Evolutionary conservation across 1,140 invertebrate genomes (phyloP).

Genomic region (Oncopeltus fasciatus): DNA sequence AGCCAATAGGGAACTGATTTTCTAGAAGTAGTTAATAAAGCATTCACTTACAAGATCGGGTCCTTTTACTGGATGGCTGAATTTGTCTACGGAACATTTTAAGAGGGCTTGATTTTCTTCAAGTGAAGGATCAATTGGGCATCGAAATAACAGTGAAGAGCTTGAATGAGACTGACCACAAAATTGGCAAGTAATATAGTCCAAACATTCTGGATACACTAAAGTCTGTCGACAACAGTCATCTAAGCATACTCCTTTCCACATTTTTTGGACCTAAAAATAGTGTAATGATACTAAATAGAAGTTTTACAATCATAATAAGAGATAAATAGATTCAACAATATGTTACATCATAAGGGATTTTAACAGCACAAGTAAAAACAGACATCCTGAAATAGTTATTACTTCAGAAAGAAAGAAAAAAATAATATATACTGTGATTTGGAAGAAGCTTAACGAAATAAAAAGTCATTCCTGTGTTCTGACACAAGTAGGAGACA

Average conservation of each 20-base stretch:
- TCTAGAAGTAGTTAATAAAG: neutral
- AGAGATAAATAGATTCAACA: too few relatives aligned
- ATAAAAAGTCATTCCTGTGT: too few relatives aligned
- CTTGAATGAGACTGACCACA: conserved; percentile 22
- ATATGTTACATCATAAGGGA: too few relatives aligned
- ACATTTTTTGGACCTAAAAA: conserved; percentile 15
- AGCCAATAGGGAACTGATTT: too few relatives aligned
- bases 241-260: conserved; percentile 19
- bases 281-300: too few relatives aligned
- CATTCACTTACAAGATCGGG: conserved; percentile 21
- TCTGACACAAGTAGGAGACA: neutral
- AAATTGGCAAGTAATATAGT: conserved; percentile 17
- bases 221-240: conserved; percentile 19
- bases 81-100: neutral
- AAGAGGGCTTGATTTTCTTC: neutral
- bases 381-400: too few relatives aligned
- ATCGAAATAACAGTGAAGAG: conserved; percentile 1
- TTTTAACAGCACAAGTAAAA: too few relatives aligned
- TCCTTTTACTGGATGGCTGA: conserved; percentile 16
- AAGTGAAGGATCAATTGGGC: conserved; percentile 12
- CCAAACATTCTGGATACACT: conserved; percentile 11
- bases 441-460: too few relatives aligned
- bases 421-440: too few relatives aligned
- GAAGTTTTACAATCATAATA: too few relatives aligned
- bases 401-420: too few relatives aligned